Conservation (phyloP, 2,888 invertebrate genomes). For the Spisula subtruncata region DNA sequence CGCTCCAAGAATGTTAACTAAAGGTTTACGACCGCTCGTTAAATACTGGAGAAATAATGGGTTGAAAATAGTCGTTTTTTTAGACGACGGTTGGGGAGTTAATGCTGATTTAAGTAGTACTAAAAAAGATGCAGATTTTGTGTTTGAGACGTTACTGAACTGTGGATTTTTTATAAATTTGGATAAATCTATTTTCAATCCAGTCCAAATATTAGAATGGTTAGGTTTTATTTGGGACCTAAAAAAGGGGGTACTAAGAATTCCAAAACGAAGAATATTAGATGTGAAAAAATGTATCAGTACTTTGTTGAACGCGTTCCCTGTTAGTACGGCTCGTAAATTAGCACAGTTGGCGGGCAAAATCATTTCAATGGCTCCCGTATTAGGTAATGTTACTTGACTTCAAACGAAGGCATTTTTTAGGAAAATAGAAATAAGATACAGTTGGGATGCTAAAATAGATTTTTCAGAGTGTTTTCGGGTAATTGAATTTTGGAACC, state of each 20-base stretch:
- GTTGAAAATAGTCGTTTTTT: conserved; percentile 10
- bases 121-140: neutral
- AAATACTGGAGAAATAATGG: neutral
- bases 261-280: neutral
- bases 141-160: neutral
- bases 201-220: conserved; percentile 14
- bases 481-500: too few species aligned
- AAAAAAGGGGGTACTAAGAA: neutral
- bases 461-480: too few species aligned
- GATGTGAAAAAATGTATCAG: neutral
- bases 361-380: conserved; percentile 34
- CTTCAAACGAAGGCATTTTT: too few species aligned
- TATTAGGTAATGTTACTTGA: conserved; percentile 28
- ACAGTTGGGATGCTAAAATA: too few species aligned
- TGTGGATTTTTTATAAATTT: neutral
- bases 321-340: neutral
- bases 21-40: neutral
- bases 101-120: neutral
- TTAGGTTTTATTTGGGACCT: neutral
- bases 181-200: too few species aligned
- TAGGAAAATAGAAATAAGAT: too few species aligned
- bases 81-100: conserved; percentile 26
- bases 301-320: neutral
- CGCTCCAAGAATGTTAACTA: neutral
- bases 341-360: neutral